These are phyloP conservation scores for Phalacrocorax brasilianus DNA, from an alignment of 2,113 vertebrate genomes.

Conservation along the genomic window DNA sequence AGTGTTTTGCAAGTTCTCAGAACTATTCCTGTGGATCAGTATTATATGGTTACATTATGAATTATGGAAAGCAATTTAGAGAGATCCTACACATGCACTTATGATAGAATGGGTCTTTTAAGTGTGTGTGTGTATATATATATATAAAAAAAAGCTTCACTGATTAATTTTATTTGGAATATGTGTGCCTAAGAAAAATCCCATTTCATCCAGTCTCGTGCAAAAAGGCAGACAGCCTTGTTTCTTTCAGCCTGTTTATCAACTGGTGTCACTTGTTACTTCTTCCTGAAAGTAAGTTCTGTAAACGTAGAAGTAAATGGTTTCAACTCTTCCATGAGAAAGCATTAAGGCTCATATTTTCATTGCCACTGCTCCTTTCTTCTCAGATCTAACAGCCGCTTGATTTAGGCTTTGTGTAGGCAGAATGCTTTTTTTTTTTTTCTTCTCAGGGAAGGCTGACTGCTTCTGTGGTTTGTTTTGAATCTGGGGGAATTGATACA, in stretches of 20 bases:
- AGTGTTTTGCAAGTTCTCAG: background rate
- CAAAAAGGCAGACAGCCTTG: background rate
- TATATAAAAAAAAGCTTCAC: background rate
- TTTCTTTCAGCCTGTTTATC: background rate
- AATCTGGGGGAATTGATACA: background rate
- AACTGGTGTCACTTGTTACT: background rate
- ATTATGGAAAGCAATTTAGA: background rate
- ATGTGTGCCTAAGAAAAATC: background rate
- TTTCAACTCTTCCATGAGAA: background rate
- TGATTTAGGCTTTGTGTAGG: constrained; percentile 1
- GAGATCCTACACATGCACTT: background rate
- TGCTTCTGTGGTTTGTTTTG: background rate
- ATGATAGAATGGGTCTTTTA: background rate
- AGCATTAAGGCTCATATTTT: background rate
- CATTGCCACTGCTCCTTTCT: background rate
- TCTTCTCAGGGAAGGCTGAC: background rate
- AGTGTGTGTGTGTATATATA: background rate
- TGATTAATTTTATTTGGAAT: background rate
- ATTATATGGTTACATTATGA: background rate
- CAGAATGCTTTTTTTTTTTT: background rate
- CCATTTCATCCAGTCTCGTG: background rate
- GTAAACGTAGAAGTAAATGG: background rate
- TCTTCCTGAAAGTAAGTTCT: background rate
- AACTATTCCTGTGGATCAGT: background rate
- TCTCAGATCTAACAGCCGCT: background rate